Evolutionary conservation across 2,888 invertebrate species (phyloP), one percentile per base, ranked within the genome.

Genomic region (Cotesia congregata): DNA sequence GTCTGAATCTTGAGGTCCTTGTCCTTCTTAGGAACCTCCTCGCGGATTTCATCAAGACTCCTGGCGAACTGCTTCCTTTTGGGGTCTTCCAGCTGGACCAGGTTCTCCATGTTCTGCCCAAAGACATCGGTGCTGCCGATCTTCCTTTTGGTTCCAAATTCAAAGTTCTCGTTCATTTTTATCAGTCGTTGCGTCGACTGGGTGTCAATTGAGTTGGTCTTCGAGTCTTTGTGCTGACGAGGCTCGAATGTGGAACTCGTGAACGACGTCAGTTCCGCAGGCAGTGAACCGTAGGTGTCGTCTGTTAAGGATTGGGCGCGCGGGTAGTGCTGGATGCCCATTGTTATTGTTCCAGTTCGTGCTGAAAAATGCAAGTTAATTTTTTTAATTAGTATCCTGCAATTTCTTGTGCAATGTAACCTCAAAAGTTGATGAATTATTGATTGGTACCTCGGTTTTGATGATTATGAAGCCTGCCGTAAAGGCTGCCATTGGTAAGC

Each of bases 401-500:
- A 3, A 3, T 30, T 1, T 30, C 1, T 30, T 3, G 2, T 30
- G 30, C 30, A 3, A 3, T 30, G 30, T 30, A 30, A 2, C 30
- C 3, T 30, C 30, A 3, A 30, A 30, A 30, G 1, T 30, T 30
- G 3, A 30, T 30, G 30, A n/a, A 65, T 71, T 12, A 60, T 75
- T 38, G 50, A 30, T 30, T 30, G 30, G 30, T 78, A 86, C 88
- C 85, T 85, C 88, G 83, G 77, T 84, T 88, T 79, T 86, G 88
- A 77, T 88, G 88, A 82, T 86, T 91, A 74, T 92, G 92, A 81
- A 92, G 86, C 77, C 92, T 86, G 6, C 92, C 92, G 83, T 92
- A 92, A 64, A 92, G 88, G 6, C 92, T 92, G 62, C 92, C 92
- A 83, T 92, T 92, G 20, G 92, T 92, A 79, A 92, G 90, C 6